phyloP scores from a whole-genome alignment of 2,113 vertebrate genomes.

The Casuarius casuarius region DNA sequence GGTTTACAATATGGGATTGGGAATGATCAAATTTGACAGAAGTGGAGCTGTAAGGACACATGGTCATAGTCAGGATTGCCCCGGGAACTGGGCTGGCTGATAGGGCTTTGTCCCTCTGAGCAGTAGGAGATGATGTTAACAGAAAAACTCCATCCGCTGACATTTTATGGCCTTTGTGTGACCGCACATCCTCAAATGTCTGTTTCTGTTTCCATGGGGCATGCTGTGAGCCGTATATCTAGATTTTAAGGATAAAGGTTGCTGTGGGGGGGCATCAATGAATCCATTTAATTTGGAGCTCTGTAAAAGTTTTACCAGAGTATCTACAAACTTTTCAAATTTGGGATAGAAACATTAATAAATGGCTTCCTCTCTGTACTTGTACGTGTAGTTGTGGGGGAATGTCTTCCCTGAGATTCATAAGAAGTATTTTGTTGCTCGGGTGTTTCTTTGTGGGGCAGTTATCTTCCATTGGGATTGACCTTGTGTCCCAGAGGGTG shows the following conservation, averaged over 20 bases:
- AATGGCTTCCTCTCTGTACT: background rate
- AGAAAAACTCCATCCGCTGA: background rate
- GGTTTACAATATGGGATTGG: background rate
- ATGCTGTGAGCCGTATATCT: background rate
- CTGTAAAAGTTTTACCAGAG: background rate
- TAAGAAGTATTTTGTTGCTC: background rate
- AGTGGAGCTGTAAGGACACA: background rate
- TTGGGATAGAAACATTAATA: background rate
- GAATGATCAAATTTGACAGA: background rate
- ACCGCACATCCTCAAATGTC: background rate
- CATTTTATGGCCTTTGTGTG: background rate
- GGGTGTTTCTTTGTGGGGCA: background rate
- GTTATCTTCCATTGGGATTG: background rate
- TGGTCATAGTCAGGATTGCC: background rate
- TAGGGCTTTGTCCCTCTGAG: background rate
- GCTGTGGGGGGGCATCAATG: background rate
- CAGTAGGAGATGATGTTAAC: background rate
- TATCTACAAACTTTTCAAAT: background rate
- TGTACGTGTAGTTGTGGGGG: background rate
- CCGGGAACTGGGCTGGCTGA: background rate
- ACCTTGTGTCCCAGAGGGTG: background rate
- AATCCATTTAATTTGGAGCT: background rate
- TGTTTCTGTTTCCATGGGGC: background rate
- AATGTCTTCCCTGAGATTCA: background rate
- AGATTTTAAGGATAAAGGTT: background rate